Base-by-base conservation (phyloP, 1,140 invertebrate species). In the Bathynomus jamesi region DNA sequence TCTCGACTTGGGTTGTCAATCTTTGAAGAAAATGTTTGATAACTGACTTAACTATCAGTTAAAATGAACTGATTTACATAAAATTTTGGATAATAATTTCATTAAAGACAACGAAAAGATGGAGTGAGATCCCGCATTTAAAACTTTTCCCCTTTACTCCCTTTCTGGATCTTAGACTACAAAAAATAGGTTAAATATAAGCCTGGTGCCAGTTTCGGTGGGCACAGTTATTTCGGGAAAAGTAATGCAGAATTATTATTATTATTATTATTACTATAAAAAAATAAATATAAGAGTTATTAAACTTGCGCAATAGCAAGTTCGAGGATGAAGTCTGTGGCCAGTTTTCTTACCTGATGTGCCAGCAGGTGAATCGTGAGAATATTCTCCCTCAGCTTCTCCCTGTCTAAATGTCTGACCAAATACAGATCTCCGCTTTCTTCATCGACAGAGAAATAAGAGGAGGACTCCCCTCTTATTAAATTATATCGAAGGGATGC, bases 401-500 rank as follows among this genome's bases (percentile, higher is more conserved):
- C 75, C 28, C 73, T 25, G 63, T 74, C 76, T 24, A 77, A 65
- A 64, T 71, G 70, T 10, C 28, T 71, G n/a, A 61, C 69, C 46
- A 76, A 90, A 89, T 10, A 97, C 86, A 0, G 92, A 88, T 28
- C 32, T 7, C 94, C 95, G 4, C 89, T 89, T 32, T 88, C 86
- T 0, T 86, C 82, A 80, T 96, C 92, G 28, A 96, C 90, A 72
- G 88, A 84, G 82, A 94, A 94, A 0, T 88, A 87, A n/a, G 88
- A 85, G 0, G 86, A 87, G 77, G 87, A 83, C 4, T 79, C 78
- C 17, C 82, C 82, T 32, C 79, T 66, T 80, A 82, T 74, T 46
- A 86, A 80, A 24, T 78, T 79, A 72, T 85, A 85, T 4, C 72
- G 71, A 17, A 84, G 86, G 69, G 77, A 71, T 74, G 74, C 71